Evolutionary conservation across 92 coral and sea anemone genomes (phyloP).

Genomic region (Siderastrea siderea): DNA sequence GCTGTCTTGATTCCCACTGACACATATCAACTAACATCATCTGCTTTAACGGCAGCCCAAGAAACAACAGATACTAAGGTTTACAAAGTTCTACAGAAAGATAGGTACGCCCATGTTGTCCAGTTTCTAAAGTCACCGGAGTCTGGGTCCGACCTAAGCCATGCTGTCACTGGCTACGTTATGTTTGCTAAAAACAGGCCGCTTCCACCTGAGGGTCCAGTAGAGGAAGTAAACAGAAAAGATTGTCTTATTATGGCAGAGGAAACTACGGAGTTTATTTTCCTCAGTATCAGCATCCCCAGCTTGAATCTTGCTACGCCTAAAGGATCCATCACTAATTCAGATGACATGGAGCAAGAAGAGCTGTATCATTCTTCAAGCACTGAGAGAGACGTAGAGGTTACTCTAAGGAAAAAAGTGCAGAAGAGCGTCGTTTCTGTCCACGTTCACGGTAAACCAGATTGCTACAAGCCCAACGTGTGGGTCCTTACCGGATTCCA

Average conservation of each 20-base stretch:
- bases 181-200: slow-evolving; percentile 25
- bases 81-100: slow-evolving; percentile 51
- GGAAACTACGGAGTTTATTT: slow-evolving; percentile 31
- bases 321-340: background rate
- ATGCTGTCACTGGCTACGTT: slow-evolving; percentile 62
- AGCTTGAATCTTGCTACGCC: slow-evolving; percentile 42
- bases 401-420: slow-evolving; percentile 9
- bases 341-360: slow-evolving; percentile 35
- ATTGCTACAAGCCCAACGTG: slow-evolving; percentile 20
- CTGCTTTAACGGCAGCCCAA: slow-evolving; percentile 33
- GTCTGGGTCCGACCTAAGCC: slow-evolving; percentile 7
- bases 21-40: slow-evolving; percentile 5
- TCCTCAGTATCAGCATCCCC: slow-evolving; percentile 60
- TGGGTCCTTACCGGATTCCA: background rate
- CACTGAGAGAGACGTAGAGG: background rate
- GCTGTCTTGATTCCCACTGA: slow-evolving; percentile 55
- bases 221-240: slow-evolving; percentile 22
- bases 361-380: slow-evolving; percentile 33
- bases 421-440: background rate
- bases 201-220: slow-evolving; percentile 57
- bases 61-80: slow-evolving; percentile 20
- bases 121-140: slow-evolving; percentile 63
- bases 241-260: slow-evolving; percentile 75
- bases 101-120: slow-evolving; percentile 65
- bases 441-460: slow-evolving; percentile 24